phyloP scores from a whole-genome alignment of 2,113 vertebrate genomes.

The Mus pahari region DNA sequence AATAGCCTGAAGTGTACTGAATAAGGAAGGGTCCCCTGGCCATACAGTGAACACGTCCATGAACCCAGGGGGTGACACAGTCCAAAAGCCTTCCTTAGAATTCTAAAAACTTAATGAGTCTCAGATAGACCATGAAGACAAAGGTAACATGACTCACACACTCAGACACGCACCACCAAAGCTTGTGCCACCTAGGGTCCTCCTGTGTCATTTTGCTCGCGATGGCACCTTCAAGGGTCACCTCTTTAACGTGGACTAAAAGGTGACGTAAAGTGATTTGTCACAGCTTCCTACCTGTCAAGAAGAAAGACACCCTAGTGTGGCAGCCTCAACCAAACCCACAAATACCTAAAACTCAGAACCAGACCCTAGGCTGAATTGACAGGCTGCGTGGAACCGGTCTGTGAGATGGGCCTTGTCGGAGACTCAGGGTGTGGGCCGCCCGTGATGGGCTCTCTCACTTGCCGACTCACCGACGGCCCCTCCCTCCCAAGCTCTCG shows the following conservation, averaged over 20 bases:
- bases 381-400: background rate
- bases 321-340: background rate
- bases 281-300: background rate
- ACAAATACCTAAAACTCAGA: slow-evolving; percentile 45
- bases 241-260: background rate
- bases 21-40: background rate
- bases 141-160: background rate
- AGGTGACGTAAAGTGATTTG: background rate
- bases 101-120: slow-evolving; percentile 3
- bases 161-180: background rate
- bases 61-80: background rate
- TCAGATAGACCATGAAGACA: background rate
- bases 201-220: background rate
- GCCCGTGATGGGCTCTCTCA: background rate
- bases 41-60: slow-evolving; percentile 3
- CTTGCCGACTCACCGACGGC: background rate
- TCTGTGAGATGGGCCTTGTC: too few species aligned
- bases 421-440: background rate
- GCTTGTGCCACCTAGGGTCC: background rate
- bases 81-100: background rate
- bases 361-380: background rate
- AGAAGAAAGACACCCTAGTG: background rate
- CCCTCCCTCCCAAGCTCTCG: background rate
- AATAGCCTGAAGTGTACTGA: background rate
- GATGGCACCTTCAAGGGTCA: background rate